These are phyloP conservation scores for Sorex fumeus DNA, from an alignment of 2,113 vertebrate genomes.

Conservation along the genomic window DNA sequence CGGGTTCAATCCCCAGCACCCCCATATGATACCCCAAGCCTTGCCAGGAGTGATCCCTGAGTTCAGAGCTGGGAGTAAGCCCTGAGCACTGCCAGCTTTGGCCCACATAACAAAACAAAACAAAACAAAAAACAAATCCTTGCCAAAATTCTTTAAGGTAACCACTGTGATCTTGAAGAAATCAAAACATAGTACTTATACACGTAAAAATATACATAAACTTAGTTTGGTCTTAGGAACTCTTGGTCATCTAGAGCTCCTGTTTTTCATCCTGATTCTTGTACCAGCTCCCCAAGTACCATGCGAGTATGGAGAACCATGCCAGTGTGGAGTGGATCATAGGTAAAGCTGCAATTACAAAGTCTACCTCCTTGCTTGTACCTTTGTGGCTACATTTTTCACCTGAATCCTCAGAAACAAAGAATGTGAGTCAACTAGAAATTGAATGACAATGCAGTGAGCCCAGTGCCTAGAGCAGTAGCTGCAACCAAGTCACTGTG, in stretches of 20 bases:
- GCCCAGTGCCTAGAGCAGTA: background rate
- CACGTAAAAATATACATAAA: constrained; percentile 14
- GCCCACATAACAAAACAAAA: no score
- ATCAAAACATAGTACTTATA: background rate
- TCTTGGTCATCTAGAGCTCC: background rate
- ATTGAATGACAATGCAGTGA: background rate
- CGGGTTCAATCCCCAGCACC: no score
- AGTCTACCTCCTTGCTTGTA: background rate
- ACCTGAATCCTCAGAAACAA: background rate
- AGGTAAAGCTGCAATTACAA: background rate
- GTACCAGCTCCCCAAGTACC: background rate
- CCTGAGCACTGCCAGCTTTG: no score
- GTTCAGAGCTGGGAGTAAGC: no score
- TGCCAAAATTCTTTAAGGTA: background rate
- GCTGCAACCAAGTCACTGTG: background rate
- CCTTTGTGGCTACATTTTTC: background rate
- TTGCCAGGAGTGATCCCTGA: no score
- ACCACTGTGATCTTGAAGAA: background rate
- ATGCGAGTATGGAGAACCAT: background rate
- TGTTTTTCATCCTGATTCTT: background rate
- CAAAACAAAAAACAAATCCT: no score
- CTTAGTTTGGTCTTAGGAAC: background rate
- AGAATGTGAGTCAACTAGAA: background rate
- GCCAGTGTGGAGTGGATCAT: background rate
- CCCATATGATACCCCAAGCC: no score